These are phyloP conservation scores for Lasioglossum malachurum DNA, from an alignment of 2,888 invertebrate genomes.

Conservation along the genomic window DNA sequence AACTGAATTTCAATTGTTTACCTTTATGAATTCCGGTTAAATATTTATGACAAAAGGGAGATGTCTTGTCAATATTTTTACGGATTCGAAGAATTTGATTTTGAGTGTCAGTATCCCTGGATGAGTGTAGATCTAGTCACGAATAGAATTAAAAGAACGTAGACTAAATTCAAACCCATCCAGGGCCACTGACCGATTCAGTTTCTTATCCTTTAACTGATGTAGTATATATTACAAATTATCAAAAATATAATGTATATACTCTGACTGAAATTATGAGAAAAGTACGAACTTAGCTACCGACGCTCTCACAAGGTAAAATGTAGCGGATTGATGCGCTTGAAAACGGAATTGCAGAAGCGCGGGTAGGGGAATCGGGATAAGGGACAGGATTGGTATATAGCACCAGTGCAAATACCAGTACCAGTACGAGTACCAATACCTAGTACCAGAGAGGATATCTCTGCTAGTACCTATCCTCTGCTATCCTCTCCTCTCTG, in stretches of 20 bases:
- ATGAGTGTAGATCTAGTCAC: conserved; percentile 94
- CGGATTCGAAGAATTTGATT: not conserved
- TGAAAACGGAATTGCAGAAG: conserved; percentile 67
- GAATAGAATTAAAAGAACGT: conserved; percentile 87
- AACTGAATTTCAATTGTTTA: conserved; percentile 3
- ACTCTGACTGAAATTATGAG: conserved; percentile 9
- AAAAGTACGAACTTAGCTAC: conserved; percentile 35
- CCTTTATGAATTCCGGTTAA: not conserved
- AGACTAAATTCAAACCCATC: conserved; percentile 92
- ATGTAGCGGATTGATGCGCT: conserved; percentile 67
- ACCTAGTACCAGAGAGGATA: no score
- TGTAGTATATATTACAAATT: not conserved
- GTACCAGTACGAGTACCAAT: no score
- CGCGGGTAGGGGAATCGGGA: conserved; percentile 55
- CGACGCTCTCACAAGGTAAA: conserved; percentile 58
- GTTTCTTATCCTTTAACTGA: conserved; percentile 28
- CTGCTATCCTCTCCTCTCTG: no score
- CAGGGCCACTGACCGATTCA: conserved; percentile 81
- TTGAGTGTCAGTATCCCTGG: conserved; percentile 87
- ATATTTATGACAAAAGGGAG: not conserved
- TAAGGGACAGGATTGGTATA: conserved; percentile 48
- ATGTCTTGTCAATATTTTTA: not conserved
- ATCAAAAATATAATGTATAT: not conserved
- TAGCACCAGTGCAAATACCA: no score
- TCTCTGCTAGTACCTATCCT: no score